Evolutionary conservation across 2,888 invertebrate genomes (phyloP), one percentile per base, ranked within the genome.

Genomic region (Ptilodon capucinus): DNA sequence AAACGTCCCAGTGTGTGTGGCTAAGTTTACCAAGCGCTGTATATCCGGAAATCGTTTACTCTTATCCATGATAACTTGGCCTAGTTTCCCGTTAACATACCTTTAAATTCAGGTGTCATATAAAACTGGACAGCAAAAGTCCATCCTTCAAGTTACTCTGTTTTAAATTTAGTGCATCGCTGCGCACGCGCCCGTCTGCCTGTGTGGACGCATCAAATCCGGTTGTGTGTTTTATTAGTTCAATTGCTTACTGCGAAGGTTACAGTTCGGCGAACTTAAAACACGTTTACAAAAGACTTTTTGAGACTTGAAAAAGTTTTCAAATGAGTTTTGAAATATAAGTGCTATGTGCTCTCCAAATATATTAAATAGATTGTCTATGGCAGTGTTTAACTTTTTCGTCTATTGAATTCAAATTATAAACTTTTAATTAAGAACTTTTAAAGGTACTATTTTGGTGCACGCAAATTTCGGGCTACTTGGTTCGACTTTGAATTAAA

Each of bases 91-190:
- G 4, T 5, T 11, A 6, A 36, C 23, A 14, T 11, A 16, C 25
- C 14, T 7, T 34, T 25, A 17, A 35, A 19, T 32, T 42, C 42
- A 44, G 46, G 62, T 55, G 51, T 64, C 60, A 49, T 44, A 28
- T 45, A 49, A 56, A 48, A 47, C 52, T 68, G 68, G 64, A 46
- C 48, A 40, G 45, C 30, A 44, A 40, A 51, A 45, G 43, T 16
- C 60, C 57, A 69, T 69, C 63, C 71, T 69, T 51, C 60, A 56
- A 55, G 48, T 68, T 57, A 61, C 60, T 71, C 67, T 52, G 68
- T 65, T 76, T 76, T 71, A 72, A 67, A 79, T 79, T 84, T 81
- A 88, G 87, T 88, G 74, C 79, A 76, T 51, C 68, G 64, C 71
- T 52, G 71, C 65, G 74, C 73, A 72, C 64, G 77, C 77, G 71